Percentiles rank a stretch among this genome's conserved stretches.
phyloP scores from a whole-genome alignment of 2,113 vertebrate species.

The Ceuthmochares aereus region DNA sequence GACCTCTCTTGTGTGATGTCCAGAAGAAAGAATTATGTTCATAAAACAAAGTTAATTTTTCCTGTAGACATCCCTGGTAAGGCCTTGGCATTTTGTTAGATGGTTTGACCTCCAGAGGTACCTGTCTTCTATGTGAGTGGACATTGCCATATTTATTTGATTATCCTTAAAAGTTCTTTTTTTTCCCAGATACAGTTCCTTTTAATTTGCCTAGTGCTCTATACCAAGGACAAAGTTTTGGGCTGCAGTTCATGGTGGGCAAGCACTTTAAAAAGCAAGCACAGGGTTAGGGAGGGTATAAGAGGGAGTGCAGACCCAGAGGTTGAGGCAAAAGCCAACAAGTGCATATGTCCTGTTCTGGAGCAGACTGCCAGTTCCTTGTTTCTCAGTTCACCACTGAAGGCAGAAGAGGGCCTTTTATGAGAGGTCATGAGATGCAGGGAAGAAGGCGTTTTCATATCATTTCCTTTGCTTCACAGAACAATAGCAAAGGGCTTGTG shows the following conservation, averaged over 20 bases:
- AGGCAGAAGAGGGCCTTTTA: background rate
- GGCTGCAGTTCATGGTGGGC: background rate
- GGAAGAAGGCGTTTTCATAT: background rate
- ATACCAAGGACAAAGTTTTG: background rate
- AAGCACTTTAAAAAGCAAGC: background rate
- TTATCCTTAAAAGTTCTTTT: background rate
- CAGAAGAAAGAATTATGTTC: background rate
- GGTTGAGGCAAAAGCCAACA: background rate
- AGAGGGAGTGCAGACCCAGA: background rate
- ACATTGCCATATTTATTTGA: background rate
- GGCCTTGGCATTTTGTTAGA: background rate
- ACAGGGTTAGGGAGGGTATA: background rate
- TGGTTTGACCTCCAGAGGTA: background rate
- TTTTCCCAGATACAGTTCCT: background rate
- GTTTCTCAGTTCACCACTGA: background rate
- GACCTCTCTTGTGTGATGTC: background rate
- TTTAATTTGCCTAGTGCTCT: background rate
- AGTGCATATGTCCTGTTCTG: rapidly evolving
- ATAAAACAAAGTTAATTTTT: background rate
- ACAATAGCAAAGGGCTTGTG: background rate
- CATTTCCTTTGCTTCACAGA: background rate
- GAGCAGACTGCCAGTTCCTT: background rate
- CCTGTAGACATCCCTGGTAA: background rate
- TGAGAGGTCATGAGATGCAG: background rate
- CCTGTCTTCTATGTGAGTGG: background rate